Conservation (phyloP, 2,888 invertebrate genomes). For the Synergus japonicus region DNA sequence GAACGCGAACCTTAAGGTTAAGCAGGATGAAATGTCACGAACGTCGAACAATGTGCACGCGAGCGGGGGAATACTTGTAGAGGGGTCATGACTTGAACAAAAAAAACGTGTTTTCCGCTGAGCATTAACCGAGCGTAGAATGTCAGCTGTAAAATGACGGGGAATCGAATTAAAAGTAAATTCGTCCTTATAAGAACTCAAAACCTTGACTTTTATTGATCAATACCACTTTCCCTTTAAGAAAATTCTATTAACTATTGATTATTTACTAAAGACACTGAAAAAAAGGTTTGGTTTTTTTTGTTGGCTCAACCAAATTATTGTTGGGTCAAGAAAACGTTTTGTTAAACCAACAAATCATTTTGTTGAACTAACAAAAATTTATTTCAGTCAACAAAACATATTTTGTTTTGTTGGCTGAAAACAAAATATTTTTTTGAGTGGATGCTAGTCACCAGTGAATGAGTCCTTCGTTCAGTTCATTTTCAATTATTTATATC, state of each 20-base stretch:
- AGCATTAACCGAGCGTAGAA: constrained; percentile 10
- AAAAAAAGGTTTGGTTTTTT: no score
- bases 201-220: constrained; percentile 40
- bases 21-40: constrained; percentile 68
- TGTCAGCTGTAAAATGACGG: constrained; percentile 10
- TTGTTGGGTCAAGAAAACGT: no score
- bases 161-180: constrained; percentile 2
- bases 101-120: constrained; percentile 41
- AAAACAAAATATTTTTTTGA: no score
- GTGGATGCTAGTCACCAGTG: background rate
- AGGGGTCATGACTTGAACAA: constrained; percentile 47
- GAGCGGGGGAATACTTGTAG: constrained; percentile 46
- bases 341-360: no score
- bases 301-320: no score
- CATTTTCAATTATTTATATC: background rate
- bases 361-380: no score
- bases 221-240: constrained; percentile 35
- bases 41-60: constrained; percentile 58
- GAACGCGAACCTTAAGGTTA: constrained; percentile 65
- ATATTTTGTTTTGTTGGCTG: no score
- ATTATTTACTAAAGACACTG: constrained; percentile 22
- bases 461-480: background rate
- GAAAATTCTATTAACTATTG: constrained; percentile 16
- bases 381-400: no score
- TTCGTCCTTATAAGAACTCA: constrained; percentile 23